Percentiles rank a stretch among this genome's conserved stretches.
Evolutionary conservation across 1,140 invertebrate genomes (phyloP).

Genomic region (Samia ricini): DNA sequence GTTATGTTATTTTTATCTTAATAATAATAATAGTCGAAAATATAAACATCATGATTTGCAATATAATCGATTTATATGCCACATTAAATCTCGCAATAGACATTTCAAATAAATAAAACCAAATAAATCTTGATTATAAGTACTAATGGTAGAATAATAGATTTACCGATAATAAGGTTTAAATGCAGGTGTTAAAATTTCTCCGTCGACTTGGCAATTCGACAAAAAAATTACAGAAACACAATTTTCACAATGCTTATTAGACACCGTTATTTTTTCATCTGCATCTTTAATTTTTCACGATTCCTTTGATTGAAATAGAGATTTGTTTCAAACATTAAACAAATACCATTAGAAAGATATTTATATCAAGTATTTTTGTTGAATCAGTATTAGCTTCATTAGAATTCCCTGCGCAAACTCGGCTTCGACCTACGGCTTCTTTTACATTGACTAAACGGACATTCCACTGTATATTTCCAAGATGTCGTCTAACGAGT

Average conservation of each 20-base stretch:
- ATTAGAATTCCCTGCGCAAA: slow-evolving; percentile 33
- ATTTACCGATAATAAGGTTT: not conserved
- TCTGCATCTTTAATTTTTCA: not conserved
- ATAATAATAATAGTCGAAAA: no score
- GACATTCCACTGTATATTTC: slow-evolving; percentile 16
- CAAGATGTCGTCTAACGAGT: slow-evolving; percentile 15
- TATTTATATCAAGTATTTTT: slow-evolving; percentile 2
- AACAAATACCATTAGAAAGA: not conserved
- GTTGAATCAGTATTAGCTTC: slow-evolving; percentile 9
- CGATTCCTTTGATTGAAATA: no score
- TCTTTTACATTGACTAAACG: slow-evolving; percentile 16
- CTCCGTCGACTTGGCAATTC: not conserved
- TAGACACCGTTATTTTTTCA: not conserved
- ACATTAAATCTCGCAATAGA: no score
- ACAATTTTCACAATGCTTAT: not conserved
- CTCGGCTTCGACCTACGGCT: slow-evolving; percentile 13
- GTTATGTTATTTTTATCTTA: no score
- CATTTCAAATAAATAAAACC: no score
- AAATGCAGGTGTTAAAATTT: not conserved
- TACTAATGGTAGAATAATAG: not conserved
- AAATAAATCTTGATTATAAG: not conserved
- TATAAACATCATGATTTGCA: no score
- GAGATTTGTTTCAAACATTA: not conserved
- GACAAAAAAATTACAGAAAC: not conserved
- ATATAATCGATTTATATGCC: no score